A percentile compares a stretch with the other conserved stretches of the same genome.
Conservation (phyloP, 2,113 vertebrate genomes). For the Pollimyrus isidori region DNA sequence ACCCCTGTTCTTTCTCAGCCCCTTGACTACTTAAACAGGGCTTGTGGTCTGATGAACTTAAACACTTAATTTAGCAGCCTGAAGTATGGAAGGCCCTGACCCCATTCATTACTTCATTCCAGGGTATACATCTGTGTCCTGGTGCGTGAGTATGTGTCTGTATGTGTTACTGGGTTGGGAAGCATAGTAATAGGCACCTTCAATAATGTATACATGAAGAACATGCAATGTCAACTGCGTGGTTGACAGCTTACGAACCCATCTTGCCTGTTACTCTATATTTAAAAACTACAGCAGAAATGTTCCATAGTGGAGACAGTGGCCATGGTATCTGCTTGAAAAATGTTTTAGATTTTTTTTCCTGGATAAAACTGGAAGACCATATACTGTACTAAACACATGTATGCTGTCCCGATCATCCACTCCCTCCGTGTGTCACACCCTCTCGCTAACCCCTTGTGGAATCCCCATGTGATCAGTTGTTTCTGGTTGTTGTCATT, state of each 20-base stretch:
- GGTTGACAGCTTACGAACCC: not conserved
- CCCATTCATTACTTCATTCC: not conserved
- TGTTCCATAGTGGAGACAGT: not conserved
- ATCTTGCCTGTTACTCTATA: not conserved
- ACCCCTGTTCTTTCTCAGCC: constrained; percentile 54
- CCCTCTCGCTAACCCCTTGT: too few relatives aligned
- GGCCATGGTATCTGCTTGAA: not conserved
- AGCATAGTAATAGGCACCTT: not conserved
- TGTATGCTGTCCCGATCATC: too few relatives aligned
- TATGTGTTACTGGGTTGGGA: not conserved
- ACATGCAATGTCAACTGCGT: not conserved
- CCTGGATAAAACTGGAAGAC: not conserved
- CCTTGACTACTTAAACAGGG: constrained; percentile 38
- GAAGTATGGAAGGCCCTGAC: not conserved
- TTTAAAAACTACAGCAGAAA: not conserved
- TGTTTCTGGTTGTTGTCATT: too few relatives aligned
- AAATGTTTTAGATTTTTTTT: constrained; percentile 29
- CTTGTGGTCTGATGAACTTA: constrained; percentile 59
- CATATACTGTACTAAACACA: too few relatives aligned
- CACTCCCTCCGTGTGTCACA: too few relatives aligned
- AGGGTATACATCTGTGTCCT: not conserved
- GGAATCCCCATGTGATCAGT: too few relatives aligned
- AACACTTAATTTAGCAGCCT: constrained; percentile 52
- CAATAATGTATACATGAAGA: not conserved
- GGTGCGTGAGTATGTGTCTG: not conserved